Base-by-base conservation (phyloP, 1,140 invertebrate genomes). In the Zophobas morio region DNA sequence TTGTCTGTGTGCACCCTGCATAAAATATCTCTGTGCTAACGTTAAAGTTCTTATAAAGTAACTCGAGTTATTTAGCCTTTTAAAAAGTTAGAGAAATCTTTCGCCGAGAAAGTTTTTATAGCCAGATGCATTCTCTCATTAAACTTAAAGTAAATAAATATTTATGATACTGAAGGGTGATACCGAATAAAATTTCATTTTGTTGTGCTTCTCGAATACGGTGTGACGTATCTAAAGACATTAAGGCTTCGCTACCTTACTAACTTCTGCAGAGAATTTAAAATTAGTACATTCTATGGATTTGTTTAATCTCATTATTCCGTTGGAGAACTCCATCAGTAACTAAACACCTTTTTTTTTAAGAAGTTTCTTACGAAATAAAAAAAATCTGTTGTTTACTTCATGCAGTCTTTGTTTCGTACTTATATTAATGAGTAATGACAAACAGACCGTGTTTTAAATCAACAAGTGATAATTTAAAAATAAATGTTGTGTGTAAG, bases 141-240 rank as follows among this genome's bases (percentile, higher is more conserved):
- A 60, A 60, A 60, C 56, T 60, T 60, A 60, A 60, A 60, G 56
- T 60, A 60, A 60, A 60, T 60, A 60, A 60, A 60, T 60, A 60
- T 60, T 60, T 60, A 60, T 39, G 56, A 60, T 60, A 36, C 56
- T 39, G 35, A 35, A 36, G 6, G 56, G 56, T 35, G 56, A 60
- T 60, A 60, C 56, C 36, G 33, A 56, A 56, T 3, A 35, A 56
- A 56, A 33, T 56, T 56, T 8, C 54, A 56, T 56, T 56, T 56
- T 32, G 54, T 33, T 56, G 56, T 60, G 8, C 33, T 60, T 39
- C 37, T 60, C 4, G 37, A 60, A 60, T 60, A 36, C 5, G 8
- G 8, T 54, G 32, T 32, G 53, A 54, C 5, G 2, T 54, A 34
- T 54, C 33, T 34, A 54, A 54, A 54, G 53, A 34, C 32, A 33